These are phyloP conservation scores for Anser brachyrhynchus DNA, from an alignment of 2,113 vertebrate species.

Conservation along the genomic window DNA sequence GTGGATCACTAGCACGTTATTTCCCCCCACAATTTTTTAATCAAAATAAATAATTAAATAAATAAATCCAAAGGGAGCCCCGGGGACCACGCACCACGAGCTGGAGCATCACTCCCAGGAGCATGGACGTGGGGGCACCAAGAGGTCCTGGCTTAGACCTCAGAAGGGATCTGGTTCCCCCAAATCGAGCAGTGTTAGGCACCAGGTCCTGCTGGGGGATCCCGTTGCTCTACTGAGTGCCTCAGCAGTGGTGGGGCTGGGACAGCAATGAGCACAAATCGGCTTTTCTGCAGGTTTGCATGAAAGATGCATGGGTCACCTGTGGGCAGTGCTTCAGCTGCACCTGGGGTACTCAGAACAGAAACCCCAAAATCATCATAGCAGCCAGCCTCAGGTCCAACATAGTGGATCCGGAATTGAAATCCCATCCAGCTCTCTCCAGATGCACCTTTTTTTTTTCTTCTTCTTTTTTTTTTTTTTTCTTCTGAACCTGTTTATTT, in stretches of 20 bases:
- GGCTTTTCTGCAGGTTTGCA: neutral
- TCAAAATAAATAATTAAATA: no score
- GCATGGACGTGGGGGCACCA: fast-evolving
- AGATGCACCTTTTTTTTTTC: no score
- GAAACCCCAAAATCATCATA: fast-evolving
- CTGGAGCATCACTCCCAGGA: neutral
- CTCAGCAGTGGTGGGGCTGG: fast-evolving
- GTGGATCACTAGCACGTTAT: neutral
- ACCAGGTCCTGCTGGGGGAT: fast-evolving
- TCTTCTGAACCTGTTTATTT: neutral
- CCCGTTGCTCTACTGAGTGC: neutral
- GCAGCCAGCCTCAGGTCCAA: neutral
- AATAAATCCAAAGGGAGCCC: no score
- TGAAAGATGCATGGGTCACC: fast-evolving
- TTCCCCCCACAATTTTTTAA: no score
- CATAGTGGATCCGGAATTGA: neutral
- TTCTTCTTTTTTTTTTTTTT: neutral
- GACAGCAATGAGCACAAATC: fast-evolving
- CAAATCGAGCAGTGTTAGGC: neutral
- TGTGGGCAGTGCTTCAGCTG: neutral
- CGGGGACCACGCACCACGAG: fast-evolving
- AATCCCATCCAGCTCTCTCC: neutral
- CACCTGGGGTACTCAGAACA: neutral
- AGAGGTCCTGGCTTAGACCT: neutral
- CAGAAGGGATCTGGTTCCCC: neutral